Evolutionary conservation across 2,888 invertebrate species (phyloP), one percentile per base, ranked within the genome.

Genomic region (Listrodromus nycthemerus): DNA sequence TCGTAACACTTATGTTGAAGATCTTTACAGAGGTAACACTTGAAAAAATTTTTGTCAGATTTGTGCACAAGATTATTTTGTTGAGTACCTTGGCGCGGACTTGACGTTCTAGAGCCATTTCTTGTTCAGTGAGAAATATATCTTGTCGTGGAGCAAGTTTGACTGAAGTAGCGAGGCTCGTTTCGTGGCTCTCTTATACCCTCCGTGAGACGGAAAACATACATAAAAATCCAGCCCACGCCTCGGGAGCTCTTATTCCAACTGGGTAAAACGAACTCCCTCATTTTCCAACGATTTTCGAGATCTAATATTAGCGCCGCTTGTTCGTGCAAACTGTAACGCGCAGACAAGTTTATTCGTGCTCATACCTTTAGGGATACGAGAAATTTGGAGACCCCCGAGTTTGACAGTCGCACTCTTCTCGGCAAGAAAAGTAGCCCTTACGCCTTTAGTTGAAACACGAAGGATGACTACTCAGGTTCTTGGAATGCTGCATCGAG

Each of bases 101-200:
- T 96, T 97, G 97, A 95, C 98, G 97, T 96, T 98, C 97, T 94
- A 98, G 96, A 96, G 98, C 97, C 98, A 98, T 98, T 93, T 94
- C 95, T 89, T 80, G 87, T 85, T 83, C 71, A 75, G 24, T 73
- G 61, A n/a, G 50, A 77, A n/a, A 33, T 50, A 21, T 73, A 55
- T 82, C 76, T 84, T 71, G 78, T 73, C 80, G 81, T 73, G 50
- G 67, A 81, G 80, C 71, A 76, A 76, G 65, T 76, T 85, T 86
- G 87, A 92, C 92, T 92, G 92, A 92, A 90, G 90, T 92, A 90
- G 86, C 88, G 88, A 87, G 87, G 85, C 83, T 75, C 70, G 87
- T 80, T 80, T 83, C 83, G 85, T 82, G 82, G 88, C 88, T 88
- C 88, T 92, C 91, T 92, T 92, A 92, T 92, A 92, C 88, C 87